A percentile compares a stretch with the other conserved stretches of the same genome.
phyloP scores from a whole-genome alignment of 1,140 invertebrate genomes.

The Penaeus indicus region DNA sequence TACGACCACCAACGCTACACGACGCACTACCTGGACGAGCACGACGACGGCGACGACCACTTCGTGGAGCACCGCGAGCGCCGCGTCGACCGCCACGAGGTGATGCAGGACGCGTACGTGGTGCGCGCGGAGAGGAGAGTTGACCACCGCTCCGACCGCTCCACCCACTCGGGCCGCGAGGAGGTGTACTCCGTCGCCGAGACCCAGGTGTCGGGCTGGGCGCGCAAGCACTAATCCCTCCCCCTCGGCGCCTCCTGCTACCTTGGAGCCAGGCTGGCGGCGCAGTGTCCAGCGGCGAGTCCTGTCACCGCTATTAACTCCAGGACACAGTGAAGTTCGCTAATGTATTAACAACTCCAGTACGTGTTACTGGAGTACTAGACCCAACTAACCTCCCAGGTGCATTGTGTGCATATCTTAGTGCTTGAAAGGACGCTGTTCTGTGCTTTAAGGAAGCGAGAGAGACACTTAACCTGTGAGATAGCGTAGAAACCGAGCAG shows the following conservation, averaged over 20 bases:
- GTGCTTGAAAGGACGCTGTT: conserved; percentile 34
- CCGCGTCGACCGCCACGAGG: conserved; percentile 3
- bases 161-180: conserved; percentile 51
- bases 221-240: conserved; percentile 38
- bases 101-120: conserved; percentile 27
- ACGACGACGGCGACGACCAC: conserved; percentile 26
- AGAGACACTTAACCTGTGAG: neutral
- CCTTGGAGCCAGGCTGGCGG: neutral
- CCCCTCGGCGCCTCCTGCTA: neutral
- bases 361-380: conserved; percentile 23
- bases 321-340: conserved; percentile 37
- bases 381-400: conserved; percentile 36
- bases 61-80: conserved; percentile 8
- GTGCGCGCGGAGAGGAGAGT: conserved; percentile 21
- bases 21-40: neutral
- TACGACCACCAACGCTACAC: no score
- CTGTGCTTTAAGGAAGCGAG: neutral
- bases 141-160: conserved; percentile 54
- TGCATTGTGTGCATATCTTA: conserved; percentile 34
- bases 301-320: conserved; percentile 17
- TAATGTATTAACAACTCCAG: conserved; percentile 53
- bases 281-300: neutral
- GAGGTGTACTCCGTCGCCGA: conserved; percentile 57
- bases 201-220: conserved; percentile 55
- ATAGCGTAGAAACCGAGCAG: neutral